Percentiles rank a stretch among this genome's conserved stretches.
phyloP scores from a whole-genome alignment of 2,113 vertebrate species.

The Cricetomys ansorgei region DNA sequence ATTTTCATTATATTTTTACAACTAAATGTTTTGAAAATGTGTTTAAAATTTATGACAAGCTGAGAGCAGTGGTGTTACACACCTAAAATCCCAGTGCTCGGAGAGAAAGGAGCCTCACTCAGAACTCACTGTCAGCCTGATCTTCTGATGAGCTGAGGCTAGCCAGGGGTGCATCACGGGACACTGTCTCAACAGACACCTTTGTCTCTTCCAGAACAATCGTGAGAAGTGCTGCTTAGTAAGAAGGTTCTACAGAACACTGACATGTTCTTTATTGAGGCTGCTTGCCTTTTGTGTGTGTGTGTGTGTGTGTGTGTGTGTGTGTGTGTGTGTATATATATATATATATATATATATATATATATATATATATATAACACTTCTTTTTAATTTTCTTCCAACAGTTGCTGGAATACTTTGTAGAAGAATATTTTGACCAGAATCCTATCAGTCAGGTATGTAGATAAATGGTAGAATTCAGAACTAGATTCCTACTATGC shows the following conservation, averaged over 20 bases:
- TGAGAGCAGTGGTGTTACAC: background rate
- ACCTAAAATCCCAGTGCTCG: background rate
- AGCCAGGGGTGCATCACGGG: background rate
- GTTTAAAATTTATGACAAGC: constrained; percentile 32
- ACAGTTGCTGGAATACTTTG: constrained; percentile 95
- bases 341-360: too few species aligned
- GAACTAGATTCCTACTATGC: constrained; percentile 42
- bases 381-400: constrained; percentile 69
- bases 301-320: too few species aligned
- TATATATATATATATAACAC: too few species aligned
- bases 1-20: constrained; percentile 36
- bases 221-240: background rate
- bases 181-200: background rate
- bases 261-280: background rate
- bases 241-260: background rate
- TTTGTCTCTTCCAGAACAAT: background rate
- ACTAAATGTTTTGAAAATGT: background rate
- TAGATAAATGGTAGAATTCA: constrained; percentile 56
- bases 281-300: constrained; percentile 59
- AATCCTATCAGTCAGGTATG: constrained; percentile 99
- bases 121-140: background rate
- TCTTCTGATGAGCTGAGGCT: background rate
- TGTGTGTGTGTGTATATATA: too few species aligned
- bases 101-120: background rate
- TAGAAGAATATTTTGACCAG: constrained; percentile 99